phyloP scores from a whole-genome alignment of 2,113 vertebrate species.

The Rhinopithecus roxellana region DNA sequence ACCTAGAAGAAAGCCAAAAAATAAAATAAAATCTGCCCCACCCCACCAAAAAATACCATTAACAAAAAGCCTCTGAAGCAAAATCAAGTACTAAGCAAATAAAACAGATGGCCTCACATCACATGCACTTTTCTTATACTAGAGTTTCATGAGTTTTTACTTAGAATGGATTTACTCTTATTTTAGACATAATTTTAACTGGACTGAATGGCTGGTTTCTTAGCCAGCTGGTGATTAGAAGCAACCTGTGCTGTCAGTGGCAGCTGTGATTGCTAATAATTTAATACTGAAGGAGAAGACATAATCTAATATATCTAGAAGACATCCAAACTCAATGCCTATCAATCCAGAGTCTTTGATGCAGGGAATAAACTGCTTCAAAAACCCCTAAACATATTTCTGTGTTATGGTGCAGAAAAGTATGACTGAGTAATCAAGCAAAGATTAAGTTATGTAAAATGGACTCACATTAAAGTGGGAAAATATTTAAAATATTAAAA shows the following conservation, averaged over 20 bases:
- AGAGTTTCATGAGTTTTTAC: background rate
- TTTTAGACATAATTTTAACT: background rate
- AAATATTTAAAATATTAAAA: conserved; percentile 36
- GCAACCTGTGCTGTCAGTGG: background rate
- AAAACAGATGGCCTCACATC: background rate
- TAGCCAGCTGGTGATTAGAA: background rate
- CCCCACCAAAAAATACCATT: background rate
- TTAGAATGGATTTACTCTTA: background rate
- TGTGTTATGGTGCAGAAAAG: background rate
- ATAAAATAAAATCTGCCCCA: background rate
- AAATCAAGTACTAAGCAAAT: background rate
- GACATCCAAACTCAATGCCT: background rate
- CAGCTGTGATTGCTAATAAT: background rate
- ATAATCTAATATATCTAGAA: background rate
- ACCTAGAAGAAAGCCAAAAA: background rate
- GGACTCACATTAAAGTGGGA: background rate
- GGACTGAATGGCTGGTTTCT: background rate
- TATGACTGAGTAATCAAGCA: background rate
- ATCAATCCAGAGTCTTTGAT: background rate
- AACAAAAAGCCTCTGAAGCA: background rate
- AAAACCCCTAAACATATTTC: background rate
- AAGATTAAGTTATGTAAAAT: background rate
- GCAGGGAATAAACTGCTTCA: background rate
- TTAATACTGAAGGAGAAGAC: background rate
- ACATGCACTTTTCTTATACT: background rate